Evolutionary conservation across 2,888 invertebrate species (phyloP).

Genomic region (Mesorhabditis belari): DNA sequence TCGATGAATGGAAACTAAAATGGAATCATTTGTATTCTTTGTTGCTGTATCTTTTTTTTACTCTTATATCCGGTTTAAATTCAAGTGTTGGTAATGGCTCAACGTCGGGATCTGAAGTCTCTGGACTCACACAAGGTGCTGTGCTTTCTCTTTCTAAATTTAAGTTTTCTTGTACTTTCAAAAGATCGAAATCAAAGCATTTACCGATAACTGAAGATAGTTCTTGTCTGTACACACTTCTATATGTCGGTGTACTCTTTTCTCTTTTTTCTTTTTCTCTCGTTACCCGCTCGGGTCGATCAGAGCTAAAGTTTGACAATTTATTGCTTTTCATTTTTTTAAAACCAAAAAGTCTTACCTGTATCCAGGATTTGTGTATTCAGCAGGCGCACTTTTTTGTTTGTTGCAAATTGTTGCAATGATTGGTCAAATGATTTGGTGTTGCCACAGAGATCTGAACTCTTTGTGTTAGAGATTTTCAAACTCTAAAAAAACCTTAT

Average conservation of each 20-base stretch:
- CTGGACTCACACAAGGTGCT: constrained; percentile 34
- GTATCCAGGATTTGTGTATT: background rate
- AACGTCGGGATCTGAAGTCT: constrained; percentile 16
- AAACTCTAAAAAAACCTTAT: background rate
- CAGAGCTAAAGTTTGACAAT: too few species aligned
- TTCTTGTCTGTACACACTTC: constrained; percentile 19
- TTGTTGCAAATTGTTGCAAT: background rate
- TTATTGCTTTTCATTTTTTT: too few species aligned
- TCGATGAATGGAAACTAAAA: constrained; percentile 49
- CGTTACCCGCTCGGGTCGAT: too few species aligned
- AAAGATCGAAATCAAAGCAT: background rate
- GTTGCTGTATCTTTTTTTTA: background rate
- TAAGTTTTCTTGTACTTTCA: too few species aligned
- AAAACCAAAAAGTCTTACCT: background rate
- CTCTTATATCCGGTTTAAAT: constrained; percentile 18
- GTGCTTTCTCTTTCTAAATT: constrained; percentile 37
- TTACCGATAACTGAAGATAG: constrained; percentile 29
- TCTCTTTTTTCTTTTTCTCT: background rate
- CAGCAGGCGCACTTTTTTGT: background rate
- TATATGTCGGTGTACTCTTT: background rate
- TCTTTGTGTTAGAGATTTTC: too few species aligned
- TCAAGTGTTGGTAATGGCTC: constrained; percentile 9
- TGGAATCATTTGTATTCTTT: background rate
- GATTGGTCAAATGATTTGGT: background rate
- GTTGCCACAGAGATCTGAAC: too few species aligned